phyloP scores from a whole-genome alignment of 1,140 invertebrate species.

The Drosophila quadrilineata region DNA sequence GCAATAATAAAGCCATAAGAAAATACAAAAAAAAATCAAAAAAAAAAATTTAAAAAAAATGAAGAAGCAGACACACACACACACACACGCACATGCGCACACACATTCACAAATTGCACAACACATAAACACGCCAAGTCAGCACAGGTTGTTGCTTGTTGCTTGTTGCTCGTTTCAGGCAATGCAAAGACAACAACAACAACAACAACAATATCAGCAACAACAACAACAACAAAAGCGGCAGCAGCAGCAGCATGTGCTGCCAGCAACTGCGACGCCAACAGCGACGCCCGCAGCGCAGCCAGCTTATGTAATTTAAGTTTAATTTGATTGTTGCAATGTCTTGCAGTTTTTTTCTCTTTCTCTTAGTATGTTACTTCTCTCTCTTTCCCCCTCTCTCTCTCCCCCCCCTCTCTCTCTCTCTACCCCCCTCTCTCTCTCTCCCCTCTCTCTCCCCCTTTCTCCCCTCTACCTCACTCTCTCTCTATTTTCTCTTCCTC shows the following conservation, averaged over 20 bases:
- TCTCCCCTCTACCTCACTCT: constrained; percentile 56
- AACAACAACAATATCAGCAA: constrained; percentile 15
- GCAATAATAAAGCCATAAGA: constrained; percentile 6
- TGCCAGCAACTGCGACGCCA: not conserved
- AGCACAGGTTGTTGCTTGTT: constrained; percentile 29
- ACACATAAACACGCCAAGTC: constrained; percentile 63
- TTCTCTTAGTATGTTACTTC: not conserved
- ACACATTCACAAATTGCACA: constrained; percentile 64
- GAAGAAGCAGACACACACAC: constrained; percentile 33
- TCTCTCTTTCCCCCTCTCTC: not conserved
- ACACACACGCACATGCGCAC: constrained; percentile 24
- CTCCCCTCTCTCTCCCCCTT: constrained; percentile 19
- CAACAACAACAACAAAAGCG: constrained; percentile 20
- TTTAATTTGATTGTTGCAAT: constrained; percentile 79
- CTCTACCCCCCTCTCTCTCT: not conserved
- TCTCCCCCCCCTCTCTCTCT: not conserved
- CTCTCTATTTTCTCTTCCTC: constrained; percentile 6
- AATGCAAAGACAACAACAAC: constrained; percentile 2
- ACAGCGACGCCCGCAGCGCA: not conserved
- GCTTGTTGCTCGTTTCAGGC: no score
- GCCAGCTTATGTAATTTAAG: constrained; percentile 65
- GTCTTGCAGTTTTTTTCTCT: constrained; percentile 63
- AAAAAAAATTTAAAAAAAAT: no score
- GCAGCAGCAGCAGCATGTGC: constrained; percentile 2
- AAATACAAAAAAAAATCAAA: constrained; percentile 16